A percentile compares a stretch with the other conserved stretches of the same genome.
phyloP scores from a whole-genome alignment of 1,140 invertebrate genomes.

The Myzus persicae region DNA sequence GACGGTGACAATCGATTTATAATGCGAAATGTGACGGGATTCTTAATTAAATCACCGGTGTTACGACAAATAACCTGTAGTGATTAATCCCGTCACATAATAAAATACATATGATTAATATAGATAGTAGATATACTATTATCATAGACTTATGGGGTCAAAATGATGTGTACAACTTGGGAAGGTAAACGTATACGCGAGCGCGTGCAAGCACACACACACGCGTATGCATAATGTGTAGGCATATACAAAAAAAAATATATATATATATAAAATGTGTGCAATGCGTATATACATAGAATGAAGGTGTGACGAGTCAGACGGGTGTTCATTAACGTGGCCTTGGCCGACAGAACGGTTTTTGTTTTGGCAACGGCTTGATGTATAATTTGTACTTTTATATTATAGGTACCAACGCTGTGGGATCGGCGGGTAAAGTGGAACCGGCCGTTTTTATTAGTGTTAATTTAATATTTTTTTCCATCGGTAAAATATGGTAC shows the following conservation, averaged over 20 bases:
- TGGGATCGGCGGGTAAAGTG: neutral
- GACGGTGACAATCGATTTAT: neutral
- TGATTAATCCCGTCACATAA: neutral
- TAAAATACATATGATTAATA: neutral
- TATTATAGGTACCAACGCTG: neutral
- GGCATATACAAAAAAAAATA: neutral
- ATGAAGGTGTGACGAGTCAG: conserved; percentile 33
- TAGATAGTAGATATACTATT: neutral
- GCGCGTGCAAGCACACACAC: neutral
- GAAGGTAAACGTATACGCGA: neutral
- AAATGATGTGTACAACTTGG: neutral
- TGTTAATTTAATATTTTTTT: neutral
- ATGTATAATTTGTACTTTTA: conserved; percentile 15
- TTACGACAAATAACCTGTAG: neutral
- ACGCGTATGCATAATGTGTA: neutral
- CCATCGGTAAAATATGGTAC: neutral
- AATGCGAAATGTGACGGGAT: neutral
- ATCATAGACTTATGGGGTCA: neutral
- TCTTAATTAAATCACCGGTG: neutral
- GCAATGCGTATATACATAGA: neutral
- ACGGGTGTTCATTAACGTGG: neutral
- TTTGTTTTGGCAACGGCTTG: conserved; percentile 30
- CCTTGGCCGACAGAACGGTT: conserved; percentile 4
- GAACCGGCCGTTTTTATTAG: neutral
- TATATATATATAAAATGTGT: neutral